Base-by-base conservation (phyloP, 2,888 invertebrate genomes). In the Hypolimnas misippus region DNA sequence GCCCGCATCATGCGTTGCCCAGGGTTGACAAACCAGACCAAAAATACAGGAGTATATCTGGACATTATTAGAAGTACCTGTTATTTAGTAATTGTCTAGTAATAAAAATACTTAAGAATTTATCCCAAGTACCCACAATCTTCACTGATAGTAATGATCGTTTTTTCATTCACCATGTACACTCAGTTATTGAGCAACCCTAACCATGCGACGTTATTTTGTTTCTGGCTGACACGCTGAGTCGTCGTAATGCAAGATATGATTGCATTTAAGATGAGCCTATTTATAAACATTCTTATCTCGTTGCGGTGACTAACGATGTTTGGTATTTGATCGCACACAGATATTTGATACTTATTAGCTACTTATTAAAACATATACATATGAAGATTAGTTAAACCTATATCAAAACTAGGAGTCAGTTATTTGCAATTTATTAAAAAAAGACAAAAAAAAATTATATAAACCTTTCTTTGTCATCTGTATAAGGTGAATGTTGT, bases 241-340 rank as follows among this genome's bases (percentile, higher is more conserved):
- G 16, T 58, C 58, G 38, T 44, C 31, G 66, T 49, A 51, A 57
- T 51, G 58, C 70, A 60, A 57, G 56, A 67, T 70, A 65, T 64
- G 54, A 70, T 67, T 65, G 67, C 66, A 68, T 64, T 62, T 68
- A 67, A 62, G 66, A 69, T 67, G 60, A 56, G 59, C 62, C 63
- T 71, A 71, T 70, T 67, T 70, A 71, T 70, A 70, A 63, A 63
- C 66, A 62, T 50, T 63, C 60, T 66, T 69, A 66, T 66, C 63
- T 69, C 54, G 57, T 55, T 33, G 56, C 57, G 62, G 54, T 71
- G 71, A 71, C 64, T 70, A 66, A 71, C 63, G 51, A 59, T 55
- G 65, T 54, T 55, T 44, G 67, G 67, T 58, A 67, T 65, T 58
- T 46, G 50, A 54, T 61, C 50, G 57, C 57, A 40, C 25, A 25